Conservation (phyloP, 2,888 invertebrate species). For the Amaurobius ferox region DNA sequence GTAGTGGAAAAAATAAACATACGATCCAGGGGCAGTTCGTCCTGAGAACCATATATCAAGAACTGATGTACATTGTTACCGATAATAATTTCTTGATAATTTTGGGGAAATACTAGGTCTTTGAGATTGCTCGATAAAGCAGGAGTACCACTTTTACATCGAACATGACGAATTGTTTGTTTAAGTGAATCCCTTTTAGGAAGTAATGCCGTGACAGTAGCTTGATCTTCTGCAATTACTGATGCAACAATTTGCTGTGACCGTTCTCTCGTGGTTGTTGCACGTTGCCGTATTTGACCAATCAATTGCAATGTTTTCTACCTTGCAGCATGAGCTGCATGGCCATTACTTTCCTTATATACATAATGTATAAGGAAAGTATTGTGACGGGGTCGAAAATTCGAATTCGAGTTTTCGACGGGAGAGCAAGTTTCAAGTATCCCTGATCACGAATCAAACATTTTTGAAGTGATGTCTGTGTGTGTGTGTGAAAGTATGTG, state of each 20-base stretch:
- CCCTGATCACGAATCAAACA: no score
- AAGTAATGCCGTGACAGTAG: slow-evolving; percentile 13
- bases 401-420: no score
- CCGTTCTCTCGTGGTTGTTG: slow-evolving; percentile 1
- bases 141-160: no score
- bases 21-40: background rate
- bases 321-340: slow-evolving; percentile 26
- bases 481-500: no score
- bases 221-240: slow-evolving; percentile 19
- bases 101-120: slow-evolving; percentile 25
- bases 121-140: background rate
- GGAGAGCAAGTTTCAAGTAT: no score
- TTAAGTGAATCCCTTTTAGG: slow-evolving; percentile 34
- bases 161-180: no score
- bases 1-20: slow-evolving; percentile 28
- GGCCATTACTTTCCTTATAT: no score
- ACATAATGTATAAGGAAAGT: no score
- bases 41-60: slow-evolving; percentile 24
- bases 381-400: no score
- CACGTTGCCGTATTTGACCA: slow-evolving; percentile 22
- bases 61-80: slow-evolving; percentile 25
- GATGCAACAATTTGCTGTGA: slow-evolving; percentile 32
- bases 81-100: slow-evolving; percentile 28
- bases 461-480: no score
- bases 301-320: slow-evolving; percentile 23